phyloP scores from a whole-genome alignment of 2,888 invertebrate genomes.

The Hypercompe scribonia region DNA sequence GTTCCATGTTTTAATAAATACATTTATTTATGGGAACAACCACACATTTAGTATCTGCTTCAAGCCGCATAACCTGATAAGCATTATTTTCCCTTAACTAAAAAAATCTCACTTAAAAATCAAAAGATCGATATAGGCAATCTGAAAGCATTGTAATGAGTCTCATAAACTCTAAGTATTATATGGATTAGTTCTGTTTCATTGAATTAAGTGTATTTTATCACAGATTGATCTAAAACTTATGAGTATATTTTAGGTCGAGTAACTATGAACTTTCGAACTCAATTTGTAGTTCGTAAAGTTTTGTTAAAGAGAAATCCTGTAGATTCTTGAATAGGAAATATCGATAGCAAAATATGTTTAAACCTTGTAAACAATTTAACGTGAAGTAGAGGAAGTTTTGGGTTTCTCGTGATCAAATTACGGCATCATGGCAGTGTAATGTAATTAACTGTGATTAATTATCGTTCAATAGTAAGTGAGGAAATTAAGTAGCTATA shows the following conservation, averaged over 20 bases:
- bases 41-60: too few species aligned
- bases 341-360: constrained; percentile 21
- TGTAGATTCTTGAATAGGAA: constrained; percentile 27
- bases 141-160: too few species aligned
- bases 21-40: too few species aligned
- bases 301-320: constrained; percentile 35
- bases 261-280: constrained; percentile 34
- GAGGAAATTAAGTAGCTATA: neutral
- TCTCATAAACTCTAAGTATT: too few species aligned
- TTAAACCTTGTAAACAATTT: constrained; percentile 28
- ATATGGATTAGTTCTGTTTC: constrained; percentile 15
- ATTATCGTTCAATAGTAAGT: neutral
- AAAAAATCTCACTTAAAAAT: too few species aligned
- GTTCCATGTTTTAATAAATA: too few species aligned
- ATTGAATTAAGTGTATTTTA: constrained; percentile 29
- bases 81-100: too few species aligned
- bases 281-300: constrained; percentile 33
- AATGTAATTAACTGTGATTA: constrained; percentile 2
- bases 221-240: constrained; percentile 42
- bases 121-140: too few species aligned
- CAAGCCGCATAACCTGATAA: too few species aligned
- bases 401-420: neutral
- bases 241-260: constrained; percentile 36
- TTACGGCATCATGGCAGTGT: constrained; percentile 1
- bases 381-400: constrained; percentile 21